Percentiles rank a stretch among this genome's conserved stretches.
Evolutionary conservation across 2,797 vertebrate species (phyloP).

Genomic region (Leptatherina wallacei): DNA sequence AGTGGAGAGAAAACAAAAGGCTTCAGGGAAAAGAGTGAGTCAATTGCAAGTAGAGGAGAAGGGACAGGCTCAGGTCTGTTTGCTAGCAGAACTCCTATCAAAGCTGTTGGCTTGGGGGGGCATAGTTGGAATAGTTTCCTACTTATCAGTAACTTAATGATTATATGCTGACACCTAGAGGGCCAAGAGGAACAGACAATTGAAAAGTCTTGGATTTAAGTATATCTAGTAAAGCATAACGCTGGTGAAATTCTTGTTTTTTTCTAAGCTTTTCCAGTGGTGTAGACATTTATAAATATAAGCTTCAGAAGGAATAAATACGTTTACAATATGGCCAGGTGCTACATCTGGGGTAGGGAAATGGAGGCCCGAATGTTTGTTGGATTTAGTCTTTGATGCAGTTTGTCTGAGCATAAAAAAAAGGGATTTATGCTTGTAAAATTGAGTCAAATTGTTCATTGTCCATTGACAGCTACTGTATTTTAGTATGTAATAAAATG

Average conservation of each 20-base stretch:
- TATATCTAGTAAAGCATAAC: not conserved
- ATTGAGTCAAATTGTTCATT: not conserved
- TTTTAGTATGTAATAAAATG: conserved; percentile 1
- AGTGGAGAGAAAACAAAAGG: conserved; percentile 69
- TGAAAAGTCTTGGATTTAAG: not conserved
- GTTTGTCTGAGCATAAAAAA: not conserved
- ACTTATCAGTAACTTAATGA: conserved; percentile 28
- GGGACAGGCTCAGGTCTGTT: conserved; percentile 44
- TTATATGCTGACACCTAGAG: conserved; percentile 75
- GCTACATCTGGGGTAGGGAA: not conserved
- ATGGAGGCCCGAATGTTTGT: too few species aligned
- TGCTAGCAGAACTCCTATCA: conserved; percentile 66
- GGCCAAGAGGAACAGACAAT: conserved; percentile 31
- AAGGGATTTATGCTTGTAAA: too few species aligned
- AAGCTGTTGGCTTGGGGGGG: conserved; percentile 51
- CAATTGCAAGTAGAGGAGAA: conserved; percentile 35
- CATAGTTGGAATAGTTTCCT: conserved; percentile 77
- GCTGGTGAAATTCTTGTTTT: not conserved
- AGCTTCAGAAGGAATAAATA: not conserved
- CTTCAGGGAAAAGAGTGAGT: conserved; percentile 24
- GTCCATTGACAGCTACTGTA: not conserved
- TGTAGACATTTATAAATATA: not conserved
- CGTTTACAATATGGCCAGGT: not conserved
- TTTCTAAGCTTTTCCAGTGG: not conserved
- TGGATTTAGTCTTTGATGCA: not conserved